Evolutionary conservation across 2,888 invertebrate species (phyloP).

Genomic region (Camptogramma bilineatum): DNA sequence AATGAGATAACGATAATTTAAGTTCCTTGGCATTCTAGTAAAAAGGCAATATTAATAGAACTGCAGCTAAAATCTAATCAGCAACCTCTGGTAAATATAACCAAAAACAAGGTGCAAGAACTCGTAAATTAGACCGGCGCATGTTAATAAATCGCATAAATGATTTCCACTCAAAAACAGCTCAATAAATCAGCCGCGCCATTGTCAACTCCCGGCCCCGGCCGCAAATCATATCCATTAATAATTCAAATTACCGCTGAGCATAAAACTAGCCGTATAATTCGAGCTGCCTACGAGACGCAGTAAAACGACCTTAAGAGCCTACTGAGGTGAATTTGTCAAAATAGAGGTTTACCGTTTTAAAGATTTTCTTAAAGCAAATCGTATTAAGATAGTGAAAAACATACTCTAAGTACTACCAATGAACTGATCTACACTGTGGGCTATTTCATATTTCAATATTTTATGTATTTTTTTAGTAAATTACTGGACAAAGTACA

Average conservation of each 20-base stretch:
- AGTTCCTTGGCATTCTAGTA: not conserved
- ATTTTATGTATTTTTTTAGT: too few species aligned
- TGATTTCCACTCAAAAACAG: constrained; percentile 40
- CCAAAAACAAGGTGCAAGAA: constrained; percentile 14
- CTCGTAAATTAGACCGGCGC: constrained; percentile 23
- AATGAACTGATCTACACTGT: too few species aligned
- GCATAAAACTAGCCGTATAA: constrained; percentile 45
- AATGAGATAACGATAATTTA: too few species aligned
- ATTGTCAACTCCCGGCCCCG: constrained; percentile 42
- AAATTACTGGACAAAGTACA: too few species aligned
- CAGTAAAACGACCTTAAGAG: constrained; percentile 60
- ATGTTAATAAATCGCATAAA: constrained; percentile 35
- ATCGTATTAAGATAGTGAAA: too few species aligned
- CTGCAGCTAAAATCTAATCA: not conserved
- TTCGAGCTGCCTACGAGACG: constrained; percentile 40
- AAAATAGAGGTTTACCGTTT: too few species aligned
- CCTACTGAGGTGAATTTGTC: too few species aligned
- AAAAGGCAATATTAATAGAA: not conserved
- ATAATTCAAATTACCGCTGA: constrained; percentile 45
- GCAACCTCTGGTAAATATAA: not conserved
- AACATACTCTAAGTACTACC: too few species aligned
- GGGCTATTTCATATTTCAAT: too few species aligned
- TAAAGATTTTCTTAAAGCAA: too few species aligned
- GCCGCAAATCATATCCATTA: constrained; percentile 46
- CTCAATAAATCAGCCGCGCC: constrained; percentile 41